Conservation (phyloP, 2,888 invertebrate species). For the Pediacus dermestoides region DNA sequence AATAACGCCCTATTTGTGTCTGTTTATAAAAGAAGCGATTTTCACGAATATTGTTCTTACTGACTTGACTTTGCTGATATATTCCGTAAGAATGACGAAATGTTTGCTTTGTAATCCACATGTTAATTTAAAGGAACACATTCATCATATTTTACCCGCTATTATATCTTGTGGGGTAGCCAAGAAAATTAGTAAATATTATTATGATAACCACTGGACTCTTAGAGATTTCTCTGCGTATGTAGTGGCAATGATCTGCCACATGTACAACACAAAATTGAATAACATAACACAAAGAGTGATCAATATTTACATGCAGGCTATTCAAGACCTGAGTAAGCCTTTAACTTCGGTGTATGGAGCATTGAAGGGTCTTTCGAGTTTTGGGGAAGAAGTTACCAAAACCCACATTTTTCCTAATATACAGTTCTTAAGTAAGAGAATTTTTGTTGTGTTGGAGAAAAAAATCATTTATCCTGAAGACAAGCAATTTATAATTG, state of each 20-base stretch:
- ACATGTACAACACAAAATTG: conserved; percentile 28
- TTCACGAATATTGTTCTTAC: conserved; percentile 34
- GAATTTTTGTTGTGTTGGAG: conserved; percentile 31
- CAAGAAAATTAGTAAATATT: conserved; percentile 36
- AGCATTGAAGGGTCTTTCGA: conserved; percentile 35
- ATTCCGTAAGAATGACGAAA: conserved; percentile 36
- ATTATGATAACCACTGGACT: conserved; percentile 40
- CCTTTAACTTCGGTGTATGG: conserved; percentile 38
- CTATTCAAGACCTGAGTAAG: conserved; percentile 28
- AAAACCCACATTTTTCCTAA: conserved; percentile 31
- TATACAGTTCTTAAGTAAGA: conserved; percentile 29
- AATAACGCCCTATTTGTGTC: conserved; percentile 33
- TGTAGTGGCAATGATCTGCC: conserved; percentile 32
- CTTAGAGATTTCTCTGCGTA: conserved; percentile 38
- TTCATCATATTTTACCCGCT: conserved; percentile 36
- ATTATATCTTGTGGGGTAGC: conserved; percentile 36
- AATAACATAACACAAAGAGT: conserved; percentile 37
- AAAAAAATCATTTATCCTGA: conserved; percentile 21
- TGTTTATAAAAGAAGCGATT: conserved; percentile 36
- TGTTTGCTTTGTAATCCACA: conserved; percentile 34
- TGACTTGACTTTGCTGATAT: conserved; percentile 38
- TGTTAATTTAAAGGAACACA: conserved; percentile 27
- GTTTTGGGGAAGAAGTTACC: conserved; percentile 35
- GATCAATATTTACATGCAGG: conserved; percentile 31
- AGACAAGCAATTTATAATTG: conserved; percentile 29